phyloP scores from a whole-genome alignment of 2,888 invertebrate genomes.

The Tuta absoluta region DNA sequence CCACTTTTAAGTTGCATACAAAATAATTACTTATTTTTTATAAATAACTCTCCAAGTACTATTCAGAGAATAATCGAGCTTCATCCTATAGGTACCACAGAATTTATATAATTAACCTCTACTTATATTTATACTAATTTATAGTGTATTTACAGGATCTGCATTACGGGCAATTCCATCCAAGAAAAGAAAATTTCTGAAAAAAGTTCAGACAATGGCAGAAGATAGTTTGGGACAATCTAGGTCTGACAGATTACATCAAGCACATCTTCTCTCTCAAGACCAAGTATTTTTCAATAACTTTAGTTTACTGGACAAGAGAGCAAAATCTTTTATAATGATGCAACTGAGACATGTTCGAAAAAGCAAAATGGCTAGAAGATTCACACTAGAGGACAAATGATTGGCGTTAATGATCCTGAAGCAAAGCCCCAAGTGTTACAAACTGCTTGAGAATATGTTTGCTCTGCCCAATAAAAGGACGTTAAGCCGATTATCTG shows the following conservation, averaged over 20 bases:
- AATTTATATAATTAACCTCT: too few relatives aligned
- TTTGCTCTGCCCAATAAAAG: constrained; percentile 28
- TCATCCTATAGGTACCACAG: too few relatives aligned
- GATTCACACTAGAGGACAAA: constrained; percentile 19
- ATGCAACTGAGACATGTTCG: background rate
- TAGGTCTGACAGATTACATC: background rate
- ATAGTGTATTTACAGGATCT: too few relatives aligned
- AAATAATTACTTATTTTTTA: too few relatives aligned
- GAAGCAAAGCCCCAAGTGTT: constrained; percentile 22
- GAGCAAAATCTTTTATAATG: background rate
- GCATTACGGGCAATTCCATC: too few relatives aligned
- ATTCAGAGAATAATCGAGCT: too few relatives aligned
- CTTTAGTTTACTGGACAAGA: background rate
- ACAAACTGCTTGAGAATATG: constrained; percentile 26
- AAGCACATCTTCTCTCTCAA: background rate
- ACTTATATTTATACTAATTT: too few relatives aligned
- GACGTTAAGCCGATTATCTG: constrained; percentile 26
- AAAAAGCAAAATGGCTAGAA: constrained; percentile 7
- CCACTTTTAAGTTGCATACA: too few relatives aligned
- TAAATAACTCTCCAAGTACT: too few relatives aligned
- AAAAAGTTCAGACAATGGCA: too few relatives aligned
- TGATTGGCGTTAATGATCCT: constrained; percentile 11
- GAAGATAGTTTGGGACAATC: background rate
- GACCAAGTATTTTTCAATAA: background rate
- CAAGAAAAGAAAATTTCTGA: too few relatives aligned